Conservation (phyloP, 2,797 vertebrate species). For the Labeo calbasu region DNA sequence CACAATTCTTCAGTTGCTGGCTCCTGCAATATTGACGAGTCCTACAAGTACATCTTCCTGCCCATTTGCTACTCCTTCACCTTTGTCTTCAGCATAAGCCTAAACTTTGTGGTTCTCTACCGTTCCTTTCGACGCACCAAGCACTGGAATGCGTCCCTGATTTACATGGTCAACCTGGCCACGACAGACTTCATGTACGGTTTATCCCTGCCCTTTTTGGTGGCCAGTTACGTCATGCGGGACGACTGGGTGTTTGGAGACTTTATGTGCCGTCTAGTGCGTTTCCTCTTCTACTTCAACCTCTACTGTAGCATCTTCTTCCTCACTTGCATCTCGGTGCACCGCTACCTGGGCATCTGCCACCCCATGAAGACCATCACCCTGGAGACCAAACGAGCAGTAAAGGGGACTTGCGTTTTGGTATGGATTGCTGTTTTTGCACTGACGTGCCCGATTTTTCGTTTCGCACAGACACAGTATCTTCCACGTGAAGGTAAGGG, state of each 20-base stretch:
- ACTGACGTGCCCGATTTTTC: constrained; percentile 83
- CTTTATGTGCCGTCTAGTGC: constrained; percentile 85
- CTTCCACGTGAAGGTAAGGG: constrained; percentile 63
- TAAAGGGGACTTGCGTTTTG: constrained; percentile 77
- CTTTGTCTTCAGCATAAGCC: constrained; percentile 81
- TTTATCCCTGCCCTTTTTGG: constrained; percentile 82
- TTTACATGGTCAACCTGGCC: constrained; percentile 87
- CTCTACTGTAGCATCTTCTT: constrained; percentile 87
- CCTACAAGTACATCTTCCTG: constrained; percentile 86
- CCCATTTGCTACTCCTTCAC: constrained; percentile 85
- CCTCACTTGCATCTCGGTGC: constrained; percentile 84
- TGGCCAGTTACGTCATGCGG: constrained; percentile 83
- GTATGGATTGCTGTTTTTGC: constrained; percentile 83
- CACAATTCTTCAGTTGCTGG: constrained; percentile 51
- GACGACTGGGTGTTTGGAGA: constrained; percentile 86
- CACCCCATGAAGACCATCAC: constrained; percentile 84
- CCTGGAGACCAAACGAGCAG: constrained; percentile 79
- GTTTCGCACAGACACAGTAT: constrained; percentile 80
- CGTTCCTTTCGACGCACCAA: constrained; percentile 77
- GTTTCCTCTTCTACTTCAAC: constrained; percentile 88
- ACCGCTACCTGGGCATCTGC: constrained; percentile 84
- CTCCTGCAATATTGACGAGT: constrained; percentile 82
- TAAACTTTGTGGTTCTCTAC: constrained; percentile 82
- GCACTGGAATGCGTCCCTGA: constrained; percentile 83
- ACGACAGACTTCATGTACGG: constrained; percentile 87